Base-by-base conservation (phyloP, 2,797 vertebrate species). In the Lepilemur ruficaudatus region DNA sequence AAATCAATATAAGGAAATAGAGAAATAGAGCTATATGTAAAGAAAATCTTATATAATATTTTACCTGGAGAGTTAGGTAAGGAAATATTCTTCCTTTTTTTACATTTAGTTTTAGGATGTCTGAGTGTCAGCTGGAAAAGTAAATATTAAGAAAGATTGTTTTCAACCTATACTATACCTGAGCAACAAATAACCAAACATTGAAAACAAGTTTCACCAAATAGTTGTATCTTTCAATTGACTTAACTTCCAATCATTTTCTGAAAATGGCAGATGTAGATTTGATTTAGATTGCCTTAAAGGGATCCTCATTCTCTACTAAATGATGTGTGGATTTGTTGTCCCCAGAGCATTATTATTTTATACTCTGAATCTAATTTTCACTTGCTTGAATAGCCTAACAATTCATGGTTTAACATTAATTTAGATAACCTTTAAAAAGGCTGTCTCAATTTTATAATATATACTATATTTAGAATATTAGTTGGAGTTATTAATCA, bases 331-430 rank as follows among this genome's bases (percentile, higher is more conserved):
- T 97, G 48, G 43, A 75, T 97, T 93, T 97, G 82, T 97, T 98
- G 38, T 96, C 86, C 79, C 70, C 92, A 50, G 83, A 96, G 94
- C 87, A 97, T 90, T 98, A 96, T 98, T 97, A 97, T 98, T 98
- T 98, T 83, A 95, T 96, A 95, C 50, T 92, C 87, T 95, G 65
- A 82, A 97, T 98, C 79, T 97, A 87, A 97, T 98, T 98, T 97
- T 97, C 4, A n/a, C 84, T 98, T 97, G 84, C 28, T 94, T 98
- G 85, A 98, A 92, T 94, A 97, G 76, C 93, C 95, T 97, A 94
- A 93, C 95, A 96, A 23, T 52, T 69, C 18, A 67, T 63, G 13
- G 7, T 97, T 97, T 97, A 97, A 97, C 78, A 80, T 91, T 86
- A 84, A 59, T 98, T 98, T 96, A 87, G 57, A 95, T 98, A 98